phyloP scores from a whole-genome alignment of 2,113 vertebrate species.

The Lonchura striata region DNA sequence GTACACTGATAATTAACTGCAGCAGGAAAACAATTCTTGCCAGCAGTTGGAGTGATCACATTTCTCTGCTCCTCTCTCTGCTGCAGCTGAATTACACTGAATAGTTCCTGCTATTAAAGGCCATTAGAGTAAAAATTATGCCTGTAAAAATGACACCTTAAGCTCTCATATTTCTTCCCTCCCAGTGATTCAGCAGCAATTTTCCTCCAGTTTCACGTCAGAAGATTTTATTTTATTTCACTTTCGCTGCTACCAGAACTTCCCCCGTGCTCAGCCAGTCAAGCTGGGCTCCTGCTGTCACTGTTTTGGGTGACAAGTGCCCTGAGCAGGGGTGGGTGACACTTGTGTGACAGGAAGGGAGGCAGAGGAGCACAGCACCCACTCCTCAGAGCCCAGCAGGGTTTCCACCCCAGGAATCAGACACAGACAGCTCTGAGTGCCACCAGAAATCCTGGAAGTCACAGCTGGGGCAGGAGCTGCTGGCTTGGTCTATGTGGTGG shows the following conservation, averaged over 20 bases:
- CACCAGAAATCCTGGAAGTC: neutral
- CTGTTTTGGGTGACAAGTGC: neutral
- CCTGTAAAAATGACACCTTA: slow-evolving; percentile 48
- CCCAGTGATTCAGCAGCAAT: slow-evolving; percentile 47
- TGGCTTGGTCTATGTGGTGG: neutral
- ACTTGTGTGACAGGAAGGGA: neutral
- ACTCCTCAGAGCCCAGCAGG: neutral
- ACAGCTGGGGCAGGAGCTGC: neutral
- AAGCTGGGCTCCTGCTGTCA: neutral
- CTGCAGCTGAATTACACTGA: slow-evolving; percentile 19
- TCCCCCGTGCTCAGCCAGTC: neutral
- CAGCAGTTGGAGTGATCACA: neutral
- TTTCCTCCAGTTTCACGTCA: slow-evolving; percentile 33
- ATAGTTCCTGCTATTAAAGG: slow-evolving; percentile 40
- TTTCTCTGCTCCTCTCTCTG: slow-evolving; percentile 6
- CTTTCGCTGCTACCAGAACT: neutral
- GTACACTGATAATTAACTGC: slow-evolving; percentile 23
- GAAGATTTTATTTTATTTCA: neutral
- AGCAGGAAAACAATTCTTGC: slow-evolving; percentile 18
- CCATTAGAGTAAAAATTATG: slow-evolving; percentile 57
- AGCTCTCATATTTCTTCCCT: slow-evolving; percentile 23
- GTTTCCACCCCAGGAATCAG: neutral
- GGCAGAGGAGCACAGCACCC: neutral
- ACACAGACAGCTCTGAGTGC: neutral
- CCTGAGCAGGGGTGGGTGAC: neutral